Evolutionary conservation across 2,888 invertebrate species (phyloP).

Genomic region (Drosophila mimica): DNA sequence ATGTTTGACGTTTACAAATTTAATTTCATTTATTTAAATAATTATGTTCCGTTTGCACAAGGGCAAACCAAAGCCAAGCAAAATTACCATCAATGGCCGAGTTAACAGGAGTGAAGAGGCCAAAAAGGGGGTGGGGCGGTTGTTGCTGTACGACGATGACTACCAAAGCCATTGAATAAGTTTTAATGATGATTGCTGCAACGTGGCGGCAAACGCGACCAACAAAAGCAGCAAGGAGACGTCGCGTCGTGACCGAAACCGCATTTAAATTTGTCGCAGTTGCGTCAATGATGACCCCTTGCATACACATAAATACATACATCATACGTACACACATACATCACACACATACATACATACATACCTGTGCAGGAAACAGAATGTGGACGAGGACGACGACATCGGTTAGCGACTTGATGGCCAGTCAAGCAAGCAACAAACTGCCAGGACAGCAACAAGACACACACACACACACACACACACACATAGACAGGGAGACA

Average conservation of each 20-base stretch:
- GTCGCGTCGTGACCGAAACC: conserved; percentile 59
- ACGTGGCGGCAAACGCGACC: conserved; percentile 66
- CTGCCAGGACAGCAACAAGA: conserved; percentile 57
- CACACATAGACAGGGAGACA: conserved; percentile 17
- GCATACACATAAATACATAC: conserved; percentile 4
- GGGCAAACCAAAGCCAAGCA: conserved; percentile 48
- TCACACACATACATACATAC: neutral
- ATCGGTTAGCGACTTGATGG: conserved; percentile 78
- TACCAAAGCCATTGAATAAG: conserved; percentile 74
- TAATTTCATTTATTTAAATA: conserved; percentile 81
- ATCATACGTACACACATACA: neutral
- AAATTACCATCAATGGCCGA: conserved; percentile 60
- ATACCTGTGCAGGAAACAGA: conserved; percentile 52
- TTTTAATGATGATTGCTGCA: conserved; percentile 82
- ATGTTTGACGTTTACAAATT: conserved; percentile 82
- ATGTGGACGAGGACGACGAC: conserved; percentile 40
- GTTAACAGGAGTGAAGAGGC: conserved; percentile 8
- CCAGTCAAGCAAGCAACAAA: conserved; percentile 71
- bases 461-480: conserved; percentile 27
- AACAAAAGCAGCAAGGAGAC: conserved; percentile 25
- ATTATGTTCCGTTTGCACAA: conserved; percentile 70
- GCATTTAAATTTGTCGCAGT: conserved; percentile 81
- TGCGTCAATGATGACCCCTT: conserved; percentile 66
- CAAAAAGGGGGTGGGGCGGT: neutral
- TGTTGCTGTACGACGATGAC: neutral